Percentiles rank a stretch among this genome's conserved stretches.
Conservation (phyloP, 64 coral and sea anemone genomes). For the Acropora yongei region DNA sequence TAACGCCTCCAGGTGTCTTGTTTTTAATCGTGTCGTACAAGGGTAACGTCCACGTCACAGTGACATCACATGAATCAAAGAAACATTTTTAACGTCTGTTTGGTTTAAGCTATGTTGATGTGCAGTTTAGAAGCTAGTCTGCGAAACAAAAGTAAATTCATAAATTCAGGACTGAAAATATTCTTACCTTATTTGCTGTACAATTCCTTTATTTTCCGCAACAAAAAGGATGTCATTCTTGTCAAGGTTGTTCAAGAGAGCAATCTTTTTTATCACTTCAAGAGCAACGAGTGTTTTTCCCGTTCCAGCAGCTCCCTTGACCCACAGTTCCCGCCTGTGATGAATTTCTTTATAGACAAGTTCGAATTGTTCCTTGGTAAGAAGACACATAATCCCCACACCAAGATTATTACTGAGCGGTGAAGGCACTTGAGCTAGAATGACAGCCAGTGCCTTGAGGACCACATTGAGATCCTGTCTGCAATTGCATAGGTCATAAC, state of each 20-base stretch:
- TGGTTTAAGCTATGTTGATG: no score
- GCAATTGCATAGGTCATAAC: background rate
- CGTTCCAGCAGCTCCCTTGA: slow-evolving; percentile 3
- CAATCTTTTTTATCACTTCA: background rate
- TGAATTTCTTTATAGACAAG: background rate
- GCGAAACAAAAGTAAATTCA: no score
- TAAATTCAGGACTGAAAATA: no score
- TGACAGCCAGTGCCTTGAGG: background rate
- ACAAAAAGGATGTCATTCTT: background rate
- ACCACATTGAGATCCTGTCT: background rate
- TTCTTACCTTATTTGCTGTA: background rate
- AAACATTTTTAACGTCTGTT: no score
- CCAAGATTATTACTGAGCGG: background rate
- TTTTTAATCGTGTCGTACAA: no score
- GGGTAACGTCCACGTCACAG: no score
- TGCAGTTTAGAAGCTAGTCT: no score
- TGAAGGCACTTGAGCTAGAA: background rate
- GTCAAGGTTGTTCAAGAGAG: background rate
- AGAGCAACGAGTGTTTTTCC: background rate
- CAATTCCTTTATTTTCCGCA: background rate
- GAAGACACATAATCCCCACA: background rate
- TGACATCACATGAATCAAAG: no score
- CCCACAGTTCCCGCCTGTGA: background rate
- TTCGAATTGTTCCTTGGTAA: slow-evolving; percentile 2
- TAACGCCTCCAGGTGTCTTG: no score